A percentile compares a stretch with the other conserved stretches of the same genome.
Conservation (phyloP, 2,113 vertebrate genomes). For the Trogon melanurus region DNA sequence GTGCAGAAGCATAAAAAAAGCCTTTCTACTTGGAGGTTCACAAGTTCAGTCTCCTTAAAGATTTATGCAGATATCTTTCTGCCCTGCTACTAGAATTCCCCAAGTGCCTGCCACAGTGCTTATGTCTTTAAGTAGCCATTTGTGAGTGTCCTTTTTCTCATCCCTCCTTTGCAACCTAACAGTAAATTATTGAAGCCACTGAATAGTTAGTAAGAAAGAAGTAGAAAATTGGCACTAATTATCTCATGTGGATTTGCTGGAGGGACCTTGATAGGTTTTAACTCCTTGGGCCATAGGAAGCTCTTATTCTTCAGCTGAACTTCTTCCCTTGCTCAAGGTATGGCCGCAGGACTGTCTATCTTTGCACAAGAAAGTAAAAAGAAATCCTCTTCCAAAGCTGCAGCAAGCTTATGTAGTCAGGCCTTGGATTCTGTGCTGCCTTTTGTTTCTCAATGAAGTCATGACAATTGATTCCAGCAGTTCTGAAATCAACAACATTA, state of each 20-base stretch:
- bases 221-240: not conserved
- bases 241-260: not conserved
- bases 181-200: not conserved
- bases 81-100: not conserved
- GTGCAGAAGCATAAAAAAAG: not conserved
- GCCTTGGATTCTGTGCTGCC: not conserved
- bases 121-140: not conserved
- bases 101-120: not conserved
- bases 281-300: not conserved
- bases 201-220: not conserved
- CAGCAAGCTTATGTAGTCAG: not conserved
- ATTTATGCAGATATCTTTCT: not conserved
- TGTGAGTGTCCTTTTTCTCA: not conserved
- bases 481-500: not conserved
- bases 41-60: slow-evolving; percentile 14
- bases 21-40: not conserved
- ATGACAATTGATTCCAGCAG: not conserved
- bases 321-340: not conserved
- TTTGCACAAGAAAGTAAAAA: not conserved
- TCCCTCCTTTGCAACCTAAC: not conserved
- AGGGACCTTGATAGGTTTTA: not conserved
- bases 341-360: not conserved
- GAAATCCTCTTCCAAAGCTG: not conserved
- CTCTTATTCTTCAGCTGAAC: not conserved
- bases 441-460: not conserved